Base-by-base conservation (phyloP, 2,888 invertebrate species). In the Linnaemya tessellans region DNA sequence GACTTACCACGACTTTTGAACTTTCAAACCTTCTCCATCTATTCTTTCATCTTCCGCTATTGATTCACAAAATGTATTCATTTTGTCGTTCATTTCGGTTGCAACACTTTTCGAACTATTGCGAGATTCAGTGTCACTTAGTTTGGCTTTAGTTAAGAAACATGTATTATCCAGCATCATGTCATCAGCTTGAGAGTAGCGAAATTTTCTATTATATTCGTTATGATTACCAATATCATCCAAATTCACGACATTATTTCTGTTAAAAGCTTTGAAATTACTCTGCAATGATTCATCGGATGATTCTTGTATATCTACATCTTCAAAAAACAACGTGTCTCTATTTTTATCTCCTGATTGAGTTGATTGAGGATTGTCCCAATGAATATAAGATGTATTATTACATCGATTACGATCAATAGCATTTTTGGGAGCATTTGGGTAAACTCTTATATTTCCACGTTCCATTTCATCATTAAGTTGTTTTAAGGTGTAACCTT, bases 381-480 rank as follows among this genome's bases (percentile, higher is more conserved):
- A 13, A 65, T 15, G 5, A 79, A 70, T 70, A 11, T 49, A 43
- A 10, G 25, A 78, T 1, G n/a, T 41, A 9, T 22, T 41, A 9
- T 64, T 49, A 5, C 87, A 84, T 0, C 38, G 13, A 18, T 75
- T 88, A 13, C 78, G 79, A 73, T 88, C 87, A 7, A 85, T 87
- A 0, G 87, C 88, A 68, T 87, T 89, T 74, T 89, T 88, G 4
- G 88, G 85, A n/a, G 43, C 60, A 74, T 80, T 80, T 20, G 58
- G 30, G 86, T 89, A 90, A 0, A 90, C 73, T 56, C 88, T 86
- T 20, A 90, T 87, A 41, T 88, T 89, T 4, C 91, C 91, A 18
- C 88, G 74, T 60, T 90, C 90, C 30, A 91, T 81, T 2, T 88
- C 90, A 9, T 90, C 90, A 65, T 89, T 91, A 1, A 91, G 73